These are phyloP conservation scores for Colistium nudipinnis DNA, from an alignment of 2,113 vertebrate species.

Conservation along the genomic window DNA sequence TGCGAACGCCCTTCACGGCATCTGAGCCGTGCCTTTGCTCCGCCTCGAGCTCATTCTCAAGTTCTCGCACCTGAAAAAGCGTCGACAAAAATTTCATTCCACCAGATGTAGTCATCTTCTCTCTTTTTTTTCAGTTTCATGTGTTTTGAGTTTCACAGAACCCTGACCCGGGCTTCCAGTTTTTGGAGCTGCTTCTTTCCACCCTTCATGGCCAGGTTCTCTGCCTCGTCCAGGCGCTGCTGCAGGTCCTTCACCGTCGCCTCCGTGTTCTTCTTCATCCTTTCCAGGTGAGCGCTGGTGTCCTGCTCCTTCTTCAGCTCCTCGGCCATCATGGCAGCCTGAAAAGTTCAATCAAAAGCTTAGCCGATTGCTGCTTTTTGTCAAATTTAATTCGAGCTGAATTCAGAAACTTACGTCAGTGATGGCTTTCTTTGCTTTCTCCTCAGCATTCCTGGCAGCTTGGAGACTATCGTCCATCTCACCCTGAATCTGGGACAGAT, in stretches of 20 bases:
- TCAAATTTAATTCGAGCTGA: not conserved
- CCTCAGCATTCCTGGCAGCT: conserved; percentile 80
- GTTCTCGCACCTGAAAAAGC: not conserved
- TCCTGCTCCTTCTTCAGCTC: conserved; percentile 46
- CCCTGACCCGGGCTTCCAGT: conserved; percentile 70
- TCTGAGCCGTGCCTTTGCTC: not conserved
- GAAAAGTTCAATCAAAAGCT: not conserved
- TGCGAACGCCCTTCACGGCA: not conserved
- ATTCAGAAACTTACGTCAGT: conserved; percentile 59
- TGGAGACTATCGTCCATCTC: conserved; percentile 67
- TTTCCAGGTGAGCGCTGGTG: conserved; percentile 43
- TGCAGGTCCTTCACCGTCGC: conserved; percentile 48
- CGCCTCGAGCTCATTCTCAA: not conserved
- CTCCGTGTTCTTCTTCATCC: conserved; percentile 58
- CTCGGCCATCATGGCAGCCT: conserved; percentile 77
- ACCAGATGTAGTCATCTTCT: not conserved
- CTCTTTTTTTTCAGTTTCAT: not conserved
- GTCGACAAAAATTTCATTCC: too few relatives aligned
- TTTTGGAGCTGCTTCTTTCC: conserved; percentile 79
- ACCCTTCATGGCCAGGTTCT: not conserved
- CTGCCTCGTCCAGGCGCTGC: conserved; percentile 26
- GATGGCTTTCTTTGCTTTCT: conserved; percentile 82
- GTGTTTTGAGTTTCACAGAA: not conserved
- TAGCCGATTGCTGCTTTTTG: not conserved
- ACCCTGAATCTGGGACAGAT: conserved; percentile 52